phyloP scores from a whole-genome alignment of 2,113 vertebrate genomes.

The Mesocricetus auratus region DNA sequence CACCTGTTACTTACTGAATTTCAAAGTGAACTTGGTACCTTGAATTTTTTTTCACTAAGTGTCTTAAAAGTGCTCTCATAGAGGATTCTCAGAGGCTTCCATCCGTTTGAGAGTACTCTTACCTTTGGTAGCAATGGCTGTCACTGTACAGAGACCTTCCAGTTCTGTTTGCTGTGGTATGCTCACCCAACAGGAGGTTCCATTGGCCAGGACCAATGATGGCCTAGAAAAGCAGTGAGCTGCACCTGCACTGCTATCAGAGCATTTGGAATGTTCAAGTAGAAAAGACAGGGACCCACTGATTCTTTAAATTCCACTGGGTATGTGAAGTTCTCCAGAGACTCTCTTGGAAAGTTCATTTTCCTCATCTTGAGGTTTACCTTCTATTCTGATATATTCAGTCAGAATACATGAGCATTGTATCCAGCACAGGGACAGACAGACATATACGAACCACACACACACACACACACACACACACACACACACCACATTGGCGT shows the following conservation, averaged over 20 bases:
- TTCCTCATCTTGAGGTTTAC: background rate
- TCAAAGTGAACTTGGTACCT: background rate
- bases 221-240: background rate
- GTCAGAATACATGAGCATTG: background rate
- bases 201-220: background rate
- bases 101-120: rapidly evolving
- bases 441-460: background rate
- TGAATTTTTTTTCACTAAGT: background rate
- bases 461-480: background rate
- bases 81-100: background rate
- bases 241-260: background rate
- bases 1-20: background rate
- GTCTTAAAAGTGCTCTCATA: background rate
- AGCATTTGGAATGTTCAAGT: background rate
- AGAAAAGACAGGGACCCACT: background rate
- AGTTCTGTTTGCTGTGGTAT: background rate
- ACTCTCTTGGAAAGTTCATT: background rate
- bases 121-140: background rate
- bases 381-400: background rate
- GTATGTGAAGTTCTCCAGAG: background rate
- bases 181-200: background rate
- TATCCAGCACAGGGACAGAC: background rate
- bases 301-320: background rate
- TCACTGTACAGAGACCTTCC: background rate
- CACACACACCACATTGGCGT: background rate